Evolutionary conservation across 1,140 invertebrate genomes (phyloP).

Genomic region (Chelonus insularis): DNA sequence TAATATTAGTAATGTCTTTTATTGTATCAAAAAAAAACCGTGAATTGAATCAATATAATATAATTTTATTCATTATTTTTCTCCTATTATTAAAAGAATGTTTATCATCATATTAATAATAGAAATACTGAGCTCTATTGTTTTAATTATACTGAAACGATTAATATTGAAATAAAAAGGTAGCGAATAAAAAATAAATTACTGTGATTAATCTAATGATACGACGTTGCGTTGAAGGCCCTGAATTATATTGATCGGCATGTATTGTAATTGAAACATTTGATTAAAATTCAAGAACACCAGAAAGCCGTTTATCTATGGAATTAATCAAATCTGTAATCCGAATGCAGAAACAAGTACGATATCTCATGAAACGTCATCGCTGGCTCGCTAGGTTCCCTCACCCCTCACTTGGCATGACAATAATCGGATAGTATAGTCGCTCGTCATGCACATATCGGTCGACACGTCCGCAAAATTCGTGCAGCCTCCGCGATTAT

Average conservation of each 20-base stretch:
- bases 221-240: no score
- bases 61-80: no score
- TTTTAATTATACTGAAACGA: no score
- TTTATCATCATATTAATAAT: no score
- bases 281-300: conserved; percentile 4
- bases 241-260: neutral
- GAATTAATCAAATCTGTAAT: conserved; percentile 21
- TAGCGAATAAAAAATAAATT: no score
- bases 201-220: no score
- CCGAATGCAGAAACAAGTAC: neutral
- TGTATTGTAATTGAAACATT: neutral
- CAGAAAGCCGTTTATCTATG: neutral
- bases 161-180: no score
- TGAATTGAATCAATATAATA: no score
- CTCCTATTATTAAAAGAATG: no score
- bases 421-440: conserved; percentile 21
- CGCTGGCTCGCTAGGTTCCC: neutral
- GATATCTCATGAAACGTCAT: conserved; percentile 12
- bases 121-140: no score
- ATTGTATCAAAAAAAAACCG: no score
- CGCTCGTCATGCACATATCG: conserved; percentile 20
- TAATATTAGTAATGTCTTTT: no score
- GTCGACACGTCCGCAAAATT: conserved; percentile 16
- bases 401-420: neutral
- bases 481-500: conserved; percentile 37